Evolutionary conservation across 2,888 invertebrate genomes (phyloP).

Genomic region (Apamea epomidion): DNA sequence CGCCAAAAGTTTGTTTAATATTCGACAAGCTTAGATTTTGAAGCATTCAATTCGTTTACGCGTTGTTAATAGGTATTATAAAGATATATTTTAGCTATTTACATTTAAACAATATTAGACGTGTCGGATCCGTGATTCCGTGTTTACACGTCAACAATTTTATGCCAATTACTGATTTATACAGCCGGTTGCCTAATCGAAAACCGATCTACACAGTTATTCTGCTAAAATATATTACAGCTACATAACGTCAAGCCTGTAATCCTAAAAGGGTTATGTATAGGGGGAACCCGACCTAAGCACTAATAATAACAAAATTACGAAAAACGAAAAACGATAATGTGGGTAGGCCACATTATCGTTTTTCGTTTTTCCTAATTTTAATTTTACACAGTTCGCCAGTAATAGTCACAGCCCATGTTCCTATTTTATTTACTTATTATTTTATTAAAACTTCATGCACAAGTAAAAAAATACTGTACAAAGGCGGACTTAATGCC

Average conservation of each 20-base stretch:
- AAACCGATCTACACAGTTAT: neutral
- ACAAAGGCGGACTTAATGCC: no score
- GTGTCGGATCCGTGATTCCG: conserved; percentile 8
- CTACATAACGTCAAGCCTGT: neutral
- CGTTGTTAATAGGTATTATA: neutral
- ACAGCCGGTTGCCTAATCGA: conserved; percentile 1
- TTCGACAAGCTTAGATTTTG: neutral
- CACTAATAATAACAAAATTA: no score
- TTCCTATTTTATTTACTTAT: no score
- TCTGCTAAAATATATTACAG: neutral
- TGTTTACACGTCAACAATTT: conserved; percentile 34
- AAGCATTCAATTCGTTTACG: neutral
- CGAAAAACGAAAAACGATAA: no score
- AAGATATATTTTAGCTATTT: neutral
- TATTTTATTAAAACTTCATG: no score
- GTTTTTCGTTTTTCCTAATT: no score
- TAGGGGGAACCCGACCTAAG: no score
- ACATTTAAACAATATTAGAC: neutral
- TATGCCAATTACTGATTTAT: conserved; percentile 25
- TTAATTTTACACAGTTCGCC: no score
- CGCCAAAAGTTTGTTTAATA: neutral
- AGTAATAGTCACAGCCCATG: no score
- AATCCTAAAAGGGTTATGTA: neutral
- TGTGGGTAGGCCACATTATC: no score
- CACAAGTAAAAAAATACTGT: no score